These are phyloP conservation scores for Charadrius vociferus DNA, from an alignment of 2,113 vertebrate genomes.

Conservation along the genomic window DNA sequence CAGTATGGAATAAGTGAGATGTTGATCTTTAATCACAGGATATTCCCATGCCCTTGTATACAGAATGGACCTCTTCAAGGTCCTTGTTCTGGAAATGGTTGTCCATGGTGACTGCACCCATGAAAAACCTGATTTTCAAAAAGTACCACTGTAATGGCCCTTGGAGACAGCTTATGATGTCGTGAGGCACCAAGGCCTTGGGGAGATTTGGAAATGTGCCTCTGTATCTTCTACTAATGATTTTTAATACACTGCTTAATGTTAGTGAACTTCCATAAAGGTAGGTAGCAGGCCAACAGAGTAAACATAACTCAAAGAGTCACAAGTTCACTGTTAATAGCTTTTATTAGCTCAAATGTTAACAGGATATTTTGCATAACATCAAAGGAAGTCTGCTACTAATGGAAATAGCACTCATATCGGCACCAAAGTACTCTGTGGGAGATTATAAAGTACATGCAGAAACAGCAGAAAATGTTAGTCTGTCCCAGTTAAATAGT, in stretches of 20 bases:
- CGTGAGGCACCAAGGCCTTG: neutral
- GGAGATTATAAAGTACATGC: neutral
- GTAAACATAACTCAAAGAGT: neutral
- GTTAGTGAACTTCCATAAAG: neutral
- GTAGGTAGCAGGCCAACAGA: neutral
- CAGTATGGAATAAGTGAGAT: neutral
- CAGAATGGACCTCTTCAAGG: neutral
- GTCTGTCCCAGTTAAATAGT: neutral
- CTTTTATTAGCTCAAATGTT: slow-evolving; percentile 20
- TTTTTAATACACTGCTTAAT: neutral
- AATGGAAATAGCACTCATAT: neutral
- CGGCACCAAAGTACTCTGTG: neutral
- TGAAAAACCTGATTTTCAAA: neutral
- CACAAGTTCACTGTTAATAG: neutral
- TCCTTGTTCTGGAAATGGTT: neutral
- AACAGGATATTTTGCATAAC: slow-evolving; percentile 2
- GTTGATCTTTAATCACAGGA: neutral
- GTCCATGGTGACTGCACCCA: neutral
- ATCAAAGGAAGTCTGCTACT: neutral
- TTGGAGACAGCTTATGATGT: neutral
- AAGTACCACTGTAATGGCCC: neutral
- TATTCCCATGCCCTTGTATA: neutral
- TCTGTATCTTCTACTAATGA: neutral
- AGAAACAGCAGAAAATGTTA: slow-evolving; percentile 33
- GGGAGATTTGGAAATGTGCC: neutral